Base-by-base conservation (phyloP, 1,140 invertebrate species). In the Zaprionus vittiger region DNA sequence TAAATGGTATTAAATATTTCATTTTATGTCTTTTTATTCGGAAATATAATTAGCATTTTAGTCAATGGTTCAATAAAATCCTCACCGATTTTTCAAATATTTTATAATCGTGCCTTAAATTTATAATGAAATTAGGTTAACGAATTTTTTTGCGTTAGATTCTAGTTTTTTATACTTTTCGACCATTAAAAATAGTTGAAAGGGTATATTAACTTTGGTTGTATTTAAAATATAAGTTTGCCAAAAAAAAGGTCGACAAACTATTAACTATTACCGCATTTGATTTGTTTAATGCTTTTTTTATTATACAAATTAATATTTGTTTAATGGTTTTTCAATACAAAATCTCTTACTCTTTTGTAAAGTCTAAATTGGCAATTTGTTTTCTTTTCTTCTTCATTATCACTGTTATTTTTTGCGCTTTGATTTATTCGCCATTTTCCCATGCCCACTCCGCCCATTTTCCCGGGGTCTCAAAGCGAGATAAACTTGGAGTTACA, bases 361-460 rank as follows among this genome's bases (percentile, higher is more conserved):
- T 38, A 14, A 38, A 47, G 2, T 28, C 28, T 57, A 28, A 26
- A 56, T 7, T 52, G 11, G 22, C 24, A 56, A 44, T 57, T 57
- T 59, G 5, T 4, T 47, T 31, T 15, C 7, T 57, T 57, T 47
- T 41, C n/a, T 59, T 47, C 15, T 7, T 20, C n/a, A 22, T 52
- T 66, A 67, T 86, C 62, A 65, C 14, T 69, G 52, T 63, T 69
- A 73, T 68, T 71, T 84, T 84, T 77, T 49, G 68, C 72, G 77
- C 38, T 72, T 75, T 57, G 77, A 71, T 83, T 87, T 79, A 87
- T 80, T 62, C 74, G 63, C 68, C 68, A 63, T 87, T 17, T 71
- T 61, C 31, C 60, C 60, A 55, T 79, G 65, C 44, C 52, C 60
- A 70, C 70, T 60, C 81, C 81, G 69, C 81, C 73, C 78, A 76